Evolutionary conservation across 2,888 invertebrate genomes (phyloP).

Genomic region (Anaspis maculata): DNA sequence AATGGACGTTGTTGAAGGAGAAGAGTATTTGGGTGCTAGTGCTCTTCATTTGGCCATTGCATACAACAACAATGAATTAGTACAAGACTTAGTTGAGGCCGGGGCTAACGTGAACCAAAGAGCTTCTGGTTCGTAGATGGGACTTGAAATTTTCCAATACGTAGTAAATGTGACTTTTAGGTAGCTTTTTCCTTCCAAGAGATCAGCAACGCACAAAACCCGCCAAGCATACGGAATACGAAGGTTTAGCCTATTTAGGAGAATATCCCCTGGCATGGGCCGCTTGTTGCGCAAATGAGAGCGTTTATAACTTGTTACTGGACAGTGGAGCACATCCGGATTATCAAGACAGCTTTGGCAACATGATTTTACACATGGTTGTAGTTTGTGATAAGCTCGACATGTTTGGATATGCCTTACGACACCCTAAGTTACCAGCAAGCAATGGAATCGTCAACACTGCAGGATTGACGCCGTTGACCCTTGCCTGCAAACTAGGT

Average conservation of each 20-base stretch:
- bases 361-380: conserved; percentile 99
- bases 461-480: conserved; percentile 88
- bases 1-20: conserved; percentile 92
- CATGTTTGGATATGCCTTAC: conserved; percentile 96
- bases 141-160: too few species aligned
- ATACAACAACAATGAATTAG: conserved; percentile 90
- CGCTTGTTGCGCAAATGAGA: conserved; percentile 94
- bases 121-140: conserved; percentile 60
- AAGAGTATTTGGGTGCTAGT: conserved; percentile 92
- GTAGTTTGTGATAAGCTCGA: conserved; percentile 96
- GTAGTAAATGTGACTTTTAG: conserved; percentile 38
- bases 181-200: conserved; percentile 88
- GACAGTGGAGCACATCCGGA: conserved; percentile 93
- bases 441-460: conserved; percentile 84
- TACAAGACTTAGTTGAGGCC: conserved; percentile 84
- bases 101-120: conserved; percentile 89
- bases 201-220: conserved; percentile 82
- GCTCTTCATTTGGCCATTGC: conserved; percentile 94
- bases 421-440: conserved; percentile 89
- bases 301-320: conserved; percentile 89
- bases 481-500: conserved; percentile 89
- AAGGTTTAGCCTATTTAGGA: conserved; percentile 93
- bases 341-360: conserved; percentile 92
- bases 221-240: conserved; percentile 81
- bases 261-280: conserved; percentile 97